These are phyloP conservation scores for Mus pahari DNA, from an alignment of 2,113 vertebrate genomes.

Conservation along the genomic window DNA sequence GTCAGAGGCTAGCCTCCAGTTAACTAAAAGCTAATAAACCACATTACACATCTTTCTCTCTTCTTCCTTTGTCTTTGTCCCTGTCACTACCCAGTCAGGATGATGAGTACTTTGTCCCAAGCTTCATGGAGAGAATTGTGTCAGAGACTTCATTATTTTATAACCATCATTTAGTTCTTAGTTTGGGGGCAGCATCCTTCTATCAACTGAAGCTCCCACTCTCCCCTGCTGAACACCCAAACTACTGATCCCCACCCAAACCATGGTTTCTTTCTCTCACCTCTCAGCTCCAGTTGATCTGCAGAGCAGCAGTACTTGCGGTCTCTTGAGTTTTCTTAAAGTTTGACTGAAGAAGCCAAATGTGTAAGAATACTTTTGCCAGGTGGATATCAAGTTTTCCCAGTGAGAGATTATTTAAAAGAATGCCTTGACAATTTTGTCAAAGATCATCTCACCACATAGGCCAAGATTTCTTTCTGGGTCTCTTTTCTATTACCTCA, in stretches of 20 bases:
- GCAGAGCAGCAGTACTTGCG: background rate
- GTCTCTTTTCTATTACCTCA: background rate
- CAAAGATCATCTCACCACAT: background rate
- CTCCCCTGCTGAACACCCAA: background rate
- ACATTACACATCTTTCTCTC: background rate
- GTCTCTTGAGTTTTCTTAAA: background rate
- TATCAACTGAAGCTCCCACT: slow-evolving; percentile 20
- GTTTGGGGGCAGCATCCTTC: slow-evolving; percentile 43
- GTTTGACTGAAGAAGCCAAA: background rate
- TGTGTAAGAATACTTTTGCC: background rate
- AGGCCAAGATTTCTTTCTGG: background rate
- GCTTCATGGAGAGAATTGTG: background rate
- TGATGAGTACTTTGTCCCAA: slow-evolving; percentile 57
- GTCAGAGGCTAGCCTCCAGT: background rate
- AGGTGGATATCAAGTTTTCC: background rate
- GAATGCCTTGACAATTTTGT: background rate
- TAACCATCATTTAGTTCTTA: slow-evolving; percentile 56
- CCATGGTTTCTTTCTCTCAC: background rate
- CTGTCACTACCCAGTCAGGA: background rate
- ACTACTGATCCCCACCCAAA: background rate
- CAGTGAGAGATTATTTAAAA: background rate
- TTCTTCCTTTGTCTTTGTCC: background rate
- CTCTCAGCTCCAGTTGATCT: background rate
- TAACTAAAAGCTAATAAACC: slow-evolving; percentile 69
- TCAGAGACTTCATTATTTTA: background rate